Conservation (phyloP, 2,113 vertebrate species). For the human region GRCh38 chr3:60034501-60035000, state of each 20-base stretch:
- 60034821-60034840: slow-evolving; percentile 74
- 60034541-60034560: slow-evolving; percentile 76
- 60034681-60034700: slow-evolving; percentile 87
- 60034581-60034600: slow-evolving; percentile 79
- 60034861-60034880: slow-evolving; percentile 38
- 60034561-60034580: slow-evolving; percentile 75
- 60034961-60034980: slow-evolving; percentile 27
- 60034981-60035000: slow-evolving; percentile 14
- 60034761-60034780: slow-evolving; percentile 87
- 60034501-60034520: slow-evolving; percentile 49
- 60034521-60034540: slow-evolving; percentile 45
- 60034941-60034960: slow-evolving; percentile 56
- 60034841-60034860: slow-evolving; percentile 71
- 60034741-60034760: slow-evolving; percentile 86
- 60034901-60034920: slow-evolving; percentile 65
- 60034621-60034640: slow-evolving; percentile 84
- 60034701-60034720: slow-evolving; percentile 87
- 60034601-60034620: slow-evolving; percentile 81
- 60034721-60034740: slow-evolving; percentile 89
- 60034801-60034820: slow-evolving; percentile 75
- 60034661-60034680: slow-evolving; percentile 84
- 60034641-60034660: slow-evolving; percentile 88
- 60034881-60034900: slow-evolving; percentile 48
- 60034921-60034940: slow-evolving; percentile 11
- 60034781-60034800: slow-evolving; percentile 83